A percentile compares a stretch with the other conserved stretches of the same genome.
These are phyloP conservation scores for Tromatobia lineatoria DNA, from an alignment of 2,888 invertebrate genomes.

Conservation along the genomic window DNA sequence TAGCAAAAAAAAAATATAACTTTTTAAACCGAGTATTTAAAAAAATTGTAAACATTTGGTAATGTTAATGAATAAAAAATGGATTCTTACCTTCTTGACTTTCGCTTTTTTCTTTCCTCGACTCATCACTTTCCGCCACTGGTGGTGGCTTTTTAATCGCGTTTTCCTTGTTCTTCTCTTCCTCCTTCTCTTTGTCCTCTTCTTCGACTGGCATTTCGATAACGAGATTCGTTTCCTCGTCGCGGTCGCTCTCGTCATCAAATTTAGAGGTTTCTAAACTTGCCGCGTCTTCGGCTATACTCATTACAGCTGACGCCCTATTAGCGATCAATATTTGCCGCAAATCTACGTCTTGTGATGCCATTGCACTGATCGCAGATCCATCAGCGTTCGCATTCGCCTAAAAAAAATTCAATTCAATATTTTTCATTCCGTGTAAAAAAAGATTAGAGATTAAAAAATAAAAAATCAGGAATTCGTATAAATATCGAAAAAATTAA, in stretches of 20 bases:
- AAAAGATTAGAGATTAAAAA: background rate
- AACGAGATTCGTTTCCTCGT: conserved; percentile 82
- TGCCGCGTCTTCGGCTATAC: conserved; percentile 80
- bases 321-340: conserved; percentile 82
- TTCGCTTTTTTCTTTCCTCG: conserved; percentile 24
- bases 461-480: too few relatives aligned
- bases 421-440: conserved; percentile 1
- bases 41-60: too few relatives aligned
- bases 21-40: too few relatives aligned
- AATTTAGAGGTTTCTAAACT: conserved; percentile 79
- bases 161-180: conserved; percentile 78
- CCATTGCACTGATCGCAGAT: conserved; percentile 22
- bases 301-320: conserved; percentile 77
- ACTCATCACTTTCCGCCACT: conserved; percentile 12
- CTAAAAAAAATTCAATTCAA: conserved; percentile 19
- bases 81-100: conserved; percentile 44
- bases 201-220: conserved; percentile 82
- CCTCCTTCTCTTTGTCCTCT: conserved; percentile 81
- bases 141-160: conserved; percentile 18
- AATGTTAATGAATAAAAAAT: background rate
- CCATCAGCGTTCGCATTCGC: conserved; percentile 52
- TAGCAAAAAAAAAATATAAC: too few relatives aligned
- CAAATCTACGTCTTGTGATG: conserved; percentile 85
- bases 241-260: conserved; percentile 84
- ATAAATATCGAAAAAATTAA: too few relatives aligned